Base-by-base conservation (phyloP, 1,140 invertebrate genomes). In the Zaprionus camerounensis region DNA sequence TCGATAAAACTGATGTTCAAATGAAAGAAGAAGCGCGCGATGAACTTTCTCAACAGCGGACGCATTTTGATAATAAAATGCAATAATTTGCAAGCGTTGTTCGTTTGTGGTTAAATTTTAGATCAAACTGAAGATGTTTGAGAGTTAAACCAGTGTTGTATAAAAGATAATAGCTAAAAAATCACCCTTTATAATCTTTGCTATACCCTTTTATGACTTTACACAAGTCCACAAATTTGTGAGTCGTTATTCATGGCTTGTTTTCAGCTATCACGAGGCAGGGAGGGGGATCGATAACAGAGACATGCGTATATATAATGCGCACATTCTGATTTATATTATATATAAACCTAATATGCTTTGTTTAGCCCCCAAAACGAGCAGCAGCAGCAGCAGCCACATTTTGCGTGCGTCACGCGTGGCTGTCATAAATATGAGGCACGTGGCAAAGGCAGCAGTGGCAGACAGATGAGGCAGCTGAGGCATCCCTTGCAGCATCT, bases 401-500 rank as follows among this genome's bases (percentile, higher is more conserved):
- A 17, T 67, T 74, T 69, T 34, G 26, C 41, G 41, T 38, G 61
- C 67, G 69, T 57, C 72, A 71, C 66, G 71, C 81, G 68, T 63
- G 66, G 38, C 58, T 77, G 71, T 80, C 82, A 87, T 86, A 82
- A 86, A 86, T 85, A 82, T 67, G 74, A 7, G 28, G 12, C 31
- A 70, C 15, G 20, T 66, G 68, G 57, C 17, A 13, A 2, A 34
- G 31, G 31, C 31, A 34, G 31, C 31, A 34, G 31, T 34, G 31
- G 31, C 31, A 34, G 31, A 9, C 31, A 34, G 31, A 34, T 31
- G 31, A 31, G 24, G 24, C 31, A 31, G 31, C 11, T 34, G 9
- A 34, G 31, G 31, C 9, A 34, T 34, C 31, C 31, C 31, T 34
- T 7, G 31, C 59, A 46, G 12, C 36, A 51, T 31, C 15, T 26